phyloP scores from a whole-genome alignment of 2,113 vertebrate genomes.

The Alethe diademata region DNA sequence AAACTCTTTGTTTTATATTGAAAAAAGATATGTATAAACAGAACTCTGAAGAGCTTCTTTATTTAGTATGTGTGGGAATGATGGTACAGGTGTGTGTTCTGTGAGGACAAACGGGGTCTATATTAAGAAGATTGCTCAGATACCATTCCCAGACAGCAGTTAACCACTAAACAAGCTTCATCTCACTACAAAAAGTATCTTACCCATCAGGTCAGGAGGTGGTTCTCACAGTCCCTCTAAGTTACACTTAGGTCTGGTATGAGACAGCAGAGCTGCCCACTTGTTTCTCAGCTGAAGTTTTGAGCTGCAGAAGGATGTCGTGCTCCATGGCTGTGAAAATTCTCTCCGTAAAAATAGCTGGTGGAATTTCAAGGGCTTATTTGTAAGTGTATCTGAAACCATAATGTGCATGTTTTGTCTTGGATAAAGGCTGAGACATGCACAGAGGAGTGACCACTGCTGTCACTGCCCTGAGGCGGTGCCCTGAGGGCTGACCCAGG shows the following conservation, averaged over 20 bases:
- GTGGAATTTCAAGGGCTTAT: background rate
- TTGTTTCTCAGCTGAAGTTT: constrained; percentile 1
- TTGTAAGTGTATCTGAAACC: background rate
- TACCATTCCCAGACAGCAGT: background rate
- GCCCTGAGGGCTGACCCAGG: accelerated
- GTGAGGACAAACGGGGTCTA: background rate
- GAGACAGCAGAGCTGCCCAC: background rate
- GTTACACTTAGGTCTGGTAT: background rate
- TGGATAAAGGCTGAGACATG: background rate
- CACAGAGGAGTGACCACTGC: background rate
- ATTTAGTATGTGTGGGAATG: background rate
- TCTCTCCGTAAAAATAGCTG: background rate
- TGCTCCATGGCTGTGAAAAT: background rate
- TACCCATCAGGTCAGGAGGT: background rate
- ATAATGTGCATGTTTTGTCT: background rate
- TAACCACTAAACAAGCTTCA: background rate
- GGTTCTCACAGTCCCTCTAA: background rate
- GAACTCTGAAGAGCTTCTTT: background rate
- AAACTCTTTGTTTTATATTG: background rate
- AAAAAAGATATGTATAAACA: background rate
- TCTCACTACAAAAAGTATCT: background rate
- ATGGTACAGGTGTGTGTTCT: background rate
- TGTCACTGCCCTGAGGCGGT: background rate
- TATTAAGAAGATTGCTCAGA: background rate
- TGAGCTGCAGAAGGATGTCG: background rate